Percentiles rank a stretch among this genome's conserved stretches.
phyloP scores from a whole-genome alignment of 2,888 invertebrate species.

The Cheilosia vernalis region DNA sequence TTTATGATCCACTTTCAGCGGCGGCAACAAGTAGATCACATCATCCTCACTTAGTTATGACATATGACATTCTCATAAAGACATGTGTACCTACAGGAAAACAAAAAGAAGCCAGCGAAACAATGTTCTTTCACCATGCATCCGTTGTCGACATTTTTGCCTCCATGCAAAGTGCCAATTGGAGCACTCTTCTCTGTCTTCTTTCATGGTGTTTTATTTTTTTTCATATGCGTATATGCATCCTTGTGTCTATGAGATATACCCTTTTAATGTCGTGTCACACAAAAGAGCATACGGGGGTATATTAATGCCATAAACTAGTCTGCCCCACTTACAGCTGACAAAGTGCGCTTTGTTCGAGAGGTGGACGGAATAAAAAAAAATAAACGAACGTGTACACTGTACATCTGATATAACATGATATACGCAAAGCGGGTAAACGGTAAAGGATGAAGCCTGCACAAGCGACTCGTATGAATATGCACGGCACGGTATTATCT shows the following conservation, averaged over 20 bases:
- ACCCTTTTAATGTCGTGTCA: conserved; percentile 56
- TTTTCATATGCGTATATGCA: background rate
- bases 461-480: conserved; percentile 16
- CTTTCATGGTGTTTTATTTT: background rate
- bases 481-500: conserved; percentile 4
- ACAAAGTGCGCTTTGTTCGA: conserved; percentile 64
- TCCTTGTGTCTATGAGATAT: conserved; percentile 52
- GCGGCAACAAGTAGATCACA: conserved; percentile 67
- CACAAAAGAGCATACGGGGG: conserved; percentile 24
- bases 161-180: conserved; percentile 50
- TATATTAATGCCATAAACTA: conserved; percentile 50
- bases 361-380: conserved; percentile 28
- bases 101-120: conserved; percentile 20
- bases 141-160: conserved; percentile 42
- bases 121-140: conserved; percentile 34
- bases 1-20: conserved; percentile 62
- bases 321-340: conserved; percentile 62
- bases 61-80: conserved; percentile 60
- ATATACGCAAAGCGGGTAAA: conserved; percentile 43
- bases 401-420: conserved; percentile 39
- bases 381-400: conserved; percentile 28
- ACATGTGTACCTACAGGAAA: background rate
- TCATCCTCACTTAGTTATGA: conserved; percentile 58
- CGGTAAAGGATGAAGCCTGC: conserved; percentile 51
- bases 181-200: conserved; percentile 36